A percentile compares a stretch with the other conserved stretches of the same genome.
These are phyloP conservation scores for Pimpla rufipes DNA, from an alignment of 2,888 invertebrate species.

Conservation along the genomic window DNA sequence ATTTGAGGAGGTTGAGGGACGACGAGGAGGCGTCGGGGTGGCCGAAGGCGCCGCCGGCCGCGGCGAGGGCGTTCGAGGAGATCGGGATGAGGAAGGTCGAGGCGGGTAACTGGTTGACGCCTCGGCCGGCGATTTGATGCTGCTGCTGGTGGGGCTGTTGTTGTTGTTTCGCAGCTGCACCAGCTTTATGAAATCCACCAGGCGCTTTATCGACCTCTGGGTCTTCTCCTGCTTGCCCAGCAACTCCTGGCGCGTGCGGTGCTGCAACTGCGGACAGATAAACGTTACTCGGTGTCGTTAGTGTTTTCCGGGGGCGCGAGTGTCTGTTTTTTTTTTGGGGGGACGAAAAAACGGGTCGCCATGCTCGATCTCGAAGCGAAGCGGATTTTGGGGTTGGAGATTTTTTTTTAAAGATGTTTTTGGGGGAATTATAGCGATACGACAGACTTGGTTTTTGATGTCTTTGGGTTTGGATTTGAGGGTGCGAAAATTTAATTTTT, in stretches of 20 bases:
- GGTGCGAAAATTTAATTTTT: too few species aligned
- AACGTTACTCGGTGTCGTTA: not conserved
- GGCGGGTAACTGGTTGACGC: conserved; percentile 80
- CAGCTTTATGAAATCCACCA: conserved; percentile 83
- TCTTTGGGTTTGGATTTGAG: too few species aligned
- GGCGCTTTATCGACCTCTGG: conserved; percentile 83
- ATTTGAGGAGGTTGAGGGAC: conserved; percentile 49
- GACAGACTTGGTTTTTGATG: too few species aligned
- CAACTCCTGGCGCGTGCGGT: conserved; percentile 82
- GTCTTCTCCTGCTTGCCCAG: conserved; percentile 83
- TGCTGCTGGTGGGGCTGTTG: conserved; percentile 72
- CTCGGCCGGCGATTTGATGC: conserved; percentile 73
- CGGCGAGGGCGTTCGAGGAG: conserved; percentile 75
- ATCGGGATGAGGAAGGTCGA: conserved; percentile 83
- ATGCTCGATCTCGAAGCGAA: conserved; percentile 15
- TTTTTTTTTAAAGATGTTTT: too few species aligned
- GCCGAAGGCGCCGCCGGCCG: conserved; percentile 58
- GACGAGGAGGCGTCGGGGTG: conserved; percentile 37
- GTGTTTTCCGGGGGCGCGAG: too few species aligned
- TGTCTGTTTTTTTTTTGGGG: too few species aligned
- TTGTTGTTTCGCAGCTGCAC: conserved; percentile 76
- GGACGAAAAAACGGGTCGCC: too few species aligned
- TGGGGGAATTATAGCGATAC: conserved; percentile 34
- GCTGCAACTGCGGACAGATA: conserved; percentile 77
- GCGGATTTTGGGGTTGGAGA: too few species aligned